phyloP scores from a whole-genome alignment of 1,140 invertebrate species.

The Tribolium madens region DNA sequence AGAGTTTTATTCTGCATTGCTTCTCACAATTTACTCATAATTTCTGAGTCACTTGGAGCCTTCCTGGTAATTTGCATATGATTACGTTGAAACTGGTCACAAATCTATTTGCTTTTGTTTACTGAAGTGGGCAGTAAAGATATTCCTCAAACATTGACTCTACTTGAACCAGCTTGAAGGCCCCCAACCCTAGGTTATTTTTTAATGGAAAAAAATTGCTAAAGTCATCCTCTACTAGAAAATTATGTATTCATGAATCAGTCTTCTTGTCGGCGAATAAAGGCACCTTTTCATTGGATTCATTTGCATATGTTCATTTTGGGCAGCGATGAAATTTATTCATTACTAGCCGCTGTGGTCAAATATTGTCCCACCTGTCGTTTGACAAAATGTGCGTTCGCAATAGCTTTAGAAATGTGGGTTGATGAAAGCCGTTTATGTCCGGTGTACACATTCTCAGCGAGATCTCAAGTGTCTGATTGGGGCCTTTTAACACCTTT shows the following conservation, averaged over 20 bases:
- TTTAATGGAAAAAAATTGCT: neutral
- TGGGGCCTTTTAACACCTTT: constrained; percentile 47
- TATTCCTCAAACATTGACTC: neutral
- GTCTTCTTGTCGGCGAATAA: neutral
- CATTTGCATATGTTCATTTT: too few species aligned
- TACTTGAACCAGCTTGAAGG: neutral
- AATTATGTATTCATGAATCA: neutral
- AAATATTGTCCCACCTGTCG: neutral
- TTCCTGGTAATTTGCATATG: neutral
- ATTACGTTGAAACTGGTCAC: neutral
- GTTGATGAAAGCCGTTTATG: constrained; percentile 25
- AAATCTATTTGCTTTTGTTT: neutral
- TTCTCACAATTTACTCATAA: neutral
- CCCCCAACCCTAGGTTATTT: neutral
- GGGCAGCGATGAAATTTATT: neutral
- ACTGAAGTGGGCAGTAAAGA: neutral
- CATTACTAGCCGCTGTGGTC: neutral
- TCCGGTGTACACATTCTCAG: constrained; percentile 42
- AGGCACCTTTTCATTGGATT: too few species aligned
- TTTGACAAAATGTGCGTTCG: neutral
- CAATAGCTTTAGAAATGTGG: constrained; percentile 16
- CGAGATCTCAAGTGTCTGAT: constrained; percentile 45
- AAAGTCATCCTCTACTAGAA: neutral
- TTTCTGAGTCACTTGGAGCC: neutral
- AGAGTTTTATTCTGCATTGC: too few species aligned